Conservation (phyloP, 2,113 vertebrate genomes). For the Columba janthina region DNA sequence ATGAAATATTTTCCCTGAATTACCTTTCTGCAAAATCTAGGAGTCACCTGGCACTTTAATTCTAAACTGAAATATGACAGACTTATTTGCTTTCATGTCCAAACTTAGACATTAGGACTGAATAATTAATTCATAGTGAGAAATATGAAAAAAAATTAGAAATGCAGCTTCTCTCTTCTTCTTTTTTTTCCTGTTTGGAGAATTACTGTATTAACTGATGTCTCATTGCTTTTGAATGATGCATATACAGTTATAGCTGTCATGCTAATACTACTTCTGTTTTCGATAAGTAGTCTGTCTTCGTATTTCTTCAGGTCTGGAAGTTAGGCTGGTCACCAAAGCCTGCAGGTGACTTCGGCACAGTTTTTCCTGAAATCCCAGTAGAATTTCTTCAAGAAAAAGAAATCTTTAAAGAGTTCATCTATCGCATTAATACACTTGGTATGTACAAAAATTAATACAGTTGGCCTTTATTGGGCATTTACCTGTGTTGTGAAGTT, state of each 20-base stretch:
- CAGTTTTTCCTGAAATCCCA: constrained; percentile 93
- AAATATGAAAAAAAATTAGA: neutral
- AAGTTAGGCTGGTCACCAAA: constrained; percentile 96
- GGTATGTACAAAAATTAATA: constrained; percentile 72
- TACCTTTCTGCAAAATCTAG: neutral
- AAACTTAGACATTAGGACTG: neutral
- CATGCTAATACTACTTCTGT: neutral
- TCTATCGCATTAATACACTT: constrained; percentile 93
- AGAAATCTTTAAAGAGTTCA: constrained; percentile 95
- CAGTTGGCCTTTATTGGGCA: neutral
- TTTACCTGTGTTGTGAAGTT: neutral
- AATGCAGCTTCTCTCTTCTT: neutral
- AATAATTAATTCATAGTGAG: neutral
- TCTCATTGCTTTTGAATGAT: neutral
- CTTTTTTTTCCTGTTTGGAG: neutral
- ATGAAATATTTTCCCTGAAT: neutral
- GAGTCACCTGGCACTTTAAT: neutral
- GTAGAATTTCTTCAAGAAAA: constrained; percentile 98
- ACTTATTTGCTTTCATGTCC: neutral
- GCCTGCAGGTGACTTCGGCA: constrained; percentile 89
- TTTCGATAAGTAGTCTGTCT: neutral
- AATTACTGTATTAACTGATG: neutral
- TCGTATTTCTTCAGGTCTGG: constrained; percentile 85
- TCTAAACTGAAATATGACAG: neutral
- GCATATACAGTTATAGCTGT: neutral